Percentiles rank a stretch among this genome's conserved stretches.
phyloP scores from a whole-genome alignment of 2,888 invertebrate genomes.

The Meganola albula region DNA sequence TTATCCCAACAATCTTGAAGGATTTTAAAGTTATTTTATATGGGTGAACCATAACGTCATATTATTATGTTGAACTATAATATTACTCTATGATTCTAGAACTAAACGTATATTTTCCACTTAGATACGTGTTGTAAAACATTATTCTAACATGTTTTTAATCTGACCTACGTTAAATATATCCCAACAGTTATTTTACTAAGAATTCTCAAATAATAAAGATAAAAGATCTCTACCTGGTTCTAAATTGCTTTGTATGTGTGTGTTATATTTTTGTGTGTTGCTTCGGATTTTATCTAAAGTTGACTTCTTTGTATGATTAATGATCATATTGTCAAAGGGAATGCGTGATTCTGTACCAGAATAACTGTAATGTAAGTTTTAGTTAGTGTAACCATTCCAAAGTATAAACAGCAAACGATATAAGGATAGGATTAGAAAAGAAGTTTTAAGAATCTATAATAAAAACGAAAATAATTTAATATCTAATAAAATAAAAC shows the following conservation, averaged over 20 bases:
- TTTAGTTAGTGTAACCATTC: no score
- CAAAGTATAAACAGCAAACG: no score
- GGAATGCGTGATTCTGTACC: no score
- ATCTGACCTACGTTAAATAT: background rate
- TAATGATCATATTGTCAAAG: constrained; percentile 60
- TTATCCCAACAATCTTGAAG: constrained; percentile 15
- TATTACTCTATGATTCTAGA: background rate
- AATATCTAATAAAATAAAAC: no score
- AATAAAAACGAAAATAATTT: no score
- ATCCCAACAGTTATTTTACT: constrained; percentile 32
- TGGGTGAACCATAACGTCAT: constrained; percentile 2
- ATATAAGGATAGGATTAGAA: no score
- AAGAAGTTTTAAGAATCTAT: no score
- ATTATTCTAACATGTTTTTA: background rate
- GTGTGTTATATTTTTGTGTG: constrained; percentile 30
- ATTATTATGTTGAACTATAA: no score
- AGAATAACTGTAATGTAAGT: no score
- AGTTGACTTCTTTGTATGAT: constrained; percentile 58
- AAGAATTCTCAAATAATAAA: constrained; percentile 35
- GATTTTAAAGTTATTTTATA: constrained; percentile 11
- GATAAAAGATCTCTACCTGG: constrained; percentile 35
- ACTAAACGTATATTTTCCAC: no score
- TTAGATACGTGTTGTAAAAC: no score
- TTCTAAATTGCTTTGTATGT: constrained; percentile 34
- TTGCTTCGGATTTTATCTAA: constrained; percentile 55